Evolutionary conservation across 2,888 invertebrate genomes (phyloP).

Genomic region (Lypha dubia): DNA sequence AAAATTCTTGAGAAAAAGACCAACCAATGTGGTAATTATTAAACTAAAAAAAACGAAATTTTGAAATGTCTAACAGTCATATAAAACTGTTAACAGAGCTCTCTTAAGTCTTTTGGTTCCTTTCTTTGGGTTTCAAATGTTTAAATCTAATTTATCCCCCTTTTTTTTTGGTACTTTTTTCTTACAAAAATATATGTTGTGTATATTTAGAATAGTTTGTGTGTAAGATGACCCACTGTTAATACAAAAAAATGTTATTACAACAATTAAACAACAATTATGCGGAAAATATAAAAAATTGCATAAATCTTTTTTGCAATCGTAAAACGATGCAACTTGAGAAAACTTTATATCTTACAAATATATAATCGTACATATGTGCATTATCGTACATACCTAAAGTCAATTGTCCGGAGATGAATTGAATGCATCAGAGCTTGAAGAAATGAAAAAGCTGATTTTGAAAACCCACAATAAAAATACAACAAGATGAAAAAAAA

Average conservation of each 20-base stretch:
- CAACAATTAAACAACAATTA: slow-evolving; percentile 58
- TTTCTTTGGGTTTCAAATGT: too few species aligned
- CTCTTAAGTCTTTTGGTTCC: too few species aligned
- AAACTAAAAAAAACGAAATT: too few species aligned
- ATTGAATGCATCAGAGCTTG: slow-evolving; percentile 24
- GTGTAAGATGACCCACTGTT: background rate
- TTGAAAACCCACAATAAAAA: background rate
- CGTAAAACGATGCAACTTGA: slow-evolving; percentile 26
- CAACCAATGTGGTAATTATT: too few species aligned
- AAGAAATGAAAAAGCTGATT: slow-evolving; percentile 18
- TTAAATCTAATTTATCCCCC: too few species aligned
- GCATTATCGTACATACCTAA: background rate
- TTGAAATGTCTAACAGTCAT: too few species aligned
- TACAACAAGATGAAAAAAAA: background rate
- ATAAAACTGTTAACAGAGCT: too few species aligned
- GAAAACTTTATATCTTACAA: background rate
- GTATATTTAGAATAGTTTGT: too few species aligned
- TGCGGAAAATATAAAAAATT: slow-evolving; percentile 60
- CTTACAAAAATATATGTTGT: too few species aligned
- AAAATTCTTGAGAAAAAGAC: too few species aligned
- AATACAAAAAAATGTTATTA: background rate
- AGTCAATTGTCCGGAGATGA: slow-evolving; percentile 19
- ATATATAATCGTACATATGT: background rate
- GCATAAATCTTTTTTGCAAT: slow-evolving; percentile 31
- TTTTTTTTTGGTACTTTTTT: too few species aligned